A percentile compares a stretch with the other conserved stretches of the same genome.
These are phyloP conservation scores for Gobius niger DNA, from an alignment of 2,113 vertebrate species.

Conservation along the genomic window DNA sequence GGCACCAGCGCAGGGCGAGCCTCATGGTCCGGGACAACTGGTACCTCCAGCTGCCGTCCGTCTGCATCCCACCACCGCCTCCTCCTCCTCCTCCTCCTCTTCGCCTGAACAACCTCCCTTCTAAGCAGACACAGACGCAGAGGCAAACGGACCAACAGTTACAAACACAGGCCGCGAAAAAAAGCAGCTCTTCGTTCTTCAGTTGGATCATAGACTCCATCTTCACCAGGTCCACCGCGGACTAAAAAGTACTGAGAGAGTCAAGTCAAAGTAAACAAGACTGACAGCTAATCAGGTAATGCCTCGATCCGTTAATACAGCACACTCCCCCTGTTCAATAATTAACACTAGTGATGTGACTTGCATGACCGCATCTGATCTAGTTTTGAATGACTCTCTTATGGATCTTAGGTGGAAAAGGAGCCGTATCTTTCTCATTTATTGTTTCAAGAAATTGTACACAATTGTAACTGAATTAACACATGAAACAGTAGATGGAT, in stretches of 20 bases:
- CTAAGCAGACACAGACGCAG: conserved; percentile 64
- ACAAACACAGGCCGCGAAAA: conserved; percentile 53
- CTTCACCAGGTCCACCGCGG: background rate
- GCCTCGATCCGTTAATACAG: conserved; percentile 16
- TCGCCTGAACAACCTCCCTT: conserved; percentile 54
- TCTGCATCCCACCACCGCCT: conserved; percentile 70
- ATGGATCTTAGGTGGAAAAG: too few relatives aligned
- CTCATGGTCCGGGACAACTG: conserved; percentile 83
- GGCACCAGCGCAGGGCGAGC: conserved; percentile 83
- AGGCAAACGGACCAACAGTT: conserved; percentile 64
- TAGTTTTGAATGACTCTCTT: too few relatives aligned
- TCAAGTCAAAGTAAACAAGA: conserved; percentile 21
- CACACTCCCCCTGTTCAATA: conserved; percentile 56
- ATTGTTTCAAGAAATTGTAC: too few relatives aligned
- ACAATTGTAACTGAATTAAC: too few relatives aligned
- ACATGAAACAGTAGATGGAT: too few relatives aligned
- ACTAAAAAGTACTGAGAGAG: background rate
- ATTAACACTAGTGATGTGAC: conserved; percentile 25
- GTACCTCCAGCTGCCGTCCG: conserved; percentile 80
- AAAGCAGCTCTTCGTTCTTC: conserved; percentile 54
- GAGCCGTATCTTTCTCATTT: too few relatives aligned
- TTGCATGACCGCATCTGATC: too few relatives aligned
- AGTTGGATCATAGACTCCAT: conserved; percentile 24
- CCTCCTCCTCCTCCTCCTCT: conserved; percentile 24
- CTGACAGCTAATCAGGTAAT: conserved; percentile 35